phyloP scores from a whole-genome alignment of 2,797 vertebrate species.

The Periophthalmus magnuspinnatus region DNA sequence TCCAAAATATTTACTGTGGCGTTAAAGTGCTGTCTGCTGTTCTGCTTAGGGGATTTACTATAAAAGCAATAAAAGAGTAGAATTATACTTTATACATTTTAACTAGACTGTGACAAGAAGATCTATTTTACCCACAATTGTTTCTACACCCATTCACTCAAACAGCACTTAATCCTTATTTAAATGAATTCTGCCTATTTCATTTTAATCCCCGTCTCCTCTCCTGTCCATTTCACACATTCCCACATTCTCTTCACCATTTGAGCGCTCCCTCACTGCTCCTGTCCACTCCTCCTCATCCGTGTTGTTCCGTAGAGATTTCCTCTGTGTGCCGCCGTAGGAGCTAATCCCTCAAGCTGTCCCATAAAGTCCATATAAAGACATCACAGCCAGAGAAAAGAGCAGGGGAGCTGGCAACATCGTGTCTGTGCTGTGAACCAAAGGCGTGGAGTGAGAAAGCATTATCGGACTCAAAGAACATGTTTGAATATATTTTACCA shows the following conservation, averaged over 20 bases:
- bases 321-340: neutral
- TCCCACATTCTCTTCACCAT: neutral
- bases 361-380: neutral
- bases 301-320: neutral
- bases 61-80: neutral
- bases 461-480: neutral
- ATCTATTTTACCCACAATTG: neutral
- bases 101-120: neutral
- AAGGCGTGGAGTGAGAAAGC: too few species aligned
- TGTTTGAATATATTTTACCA: neutral
- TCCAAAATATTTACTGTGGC: too few species aligned
- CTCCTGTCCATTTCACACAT: neutral
- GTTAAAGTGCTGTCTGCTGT: too few species aligned
- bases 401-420: neutral
- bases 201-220: neutral
- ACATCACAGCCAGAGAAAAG: neutral
- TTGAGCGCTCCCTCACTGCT: neutral
- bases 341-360: conserved; percentile 10
- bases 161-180: neutral
- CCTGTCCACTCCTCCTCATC: neutral
- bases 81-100: neutral
- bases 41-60: too few species aligned
- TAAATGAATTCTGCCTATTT: neutral
- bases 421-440: neutral
- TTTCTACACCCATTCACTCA: neutral